Percentiles rank a stretch among this genome's conserved stretches.
Evolutionary conservation across 2,888 invertebrate genomes (phyloP).

Genomic region (Cephus sareptanus): DNA sequence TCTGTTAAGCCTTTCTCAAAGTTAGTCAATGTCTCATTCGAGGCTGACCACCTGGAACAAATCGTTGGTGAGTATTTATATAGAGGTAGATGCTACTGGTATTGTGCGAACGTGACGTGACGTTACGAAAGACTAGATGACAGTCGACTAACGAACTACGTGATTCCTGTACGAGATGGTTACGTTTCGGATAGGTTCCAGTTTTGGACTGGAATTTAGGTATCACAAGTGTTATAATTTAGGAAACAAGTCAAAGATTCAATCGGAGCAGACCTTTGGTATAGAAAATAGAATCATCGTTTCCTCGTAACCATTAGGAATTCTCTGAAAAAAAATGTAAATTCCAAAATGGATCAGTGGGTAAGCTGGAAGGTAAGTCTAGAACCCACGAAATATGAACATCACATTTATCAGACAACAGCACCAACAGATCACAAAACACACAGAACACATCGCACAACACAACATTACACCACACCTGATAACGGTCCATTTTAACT

Average conservation of each 20-base stretch:
- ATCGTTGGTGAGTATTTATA: constrained; percentile 53
- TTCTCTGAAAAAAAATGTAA: neutral
- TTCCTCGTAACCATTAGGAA: neutral
- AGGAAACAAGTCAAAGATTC: neutral
- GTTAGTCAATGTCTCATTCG: constrained; percentile 60
- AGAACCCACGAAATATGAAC: neutral
- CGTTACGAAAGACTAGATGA: neutral
- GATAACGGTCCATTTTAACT: neutral
- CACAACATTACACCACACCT: constrained; percentile 63
- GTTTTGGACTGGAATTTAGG: neutral
- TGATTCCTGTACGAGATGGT: neutral
- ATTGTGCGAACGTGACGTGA: constrained; percentile 52
- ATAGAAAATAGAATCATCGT: neutral
- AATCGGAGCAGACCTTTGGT: too few species aligned
- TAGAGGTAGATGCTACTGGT: constrained; percentile 29
- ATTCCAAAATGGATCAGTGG: neutral
- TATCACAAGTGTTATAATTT: neutral
- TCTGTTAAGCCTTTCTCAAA: constrained; percentile 64
- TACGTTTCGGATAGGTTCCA: neutral
- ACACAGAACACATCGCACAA: constrained; percentile 63
- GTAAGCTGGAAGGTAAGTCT: neutral
- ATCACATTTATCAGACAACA: constrained; percentile 18
- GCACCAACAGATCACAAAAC: constrained; percentile 25
- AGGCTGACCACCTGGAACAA: constrained; percentile 54
- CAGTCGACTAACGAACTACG: neutral